Evolutionary conservation across 2,797 vertebrate genomes (phyloP).

Genomic region (Peromyscus attwateri): DNA sequence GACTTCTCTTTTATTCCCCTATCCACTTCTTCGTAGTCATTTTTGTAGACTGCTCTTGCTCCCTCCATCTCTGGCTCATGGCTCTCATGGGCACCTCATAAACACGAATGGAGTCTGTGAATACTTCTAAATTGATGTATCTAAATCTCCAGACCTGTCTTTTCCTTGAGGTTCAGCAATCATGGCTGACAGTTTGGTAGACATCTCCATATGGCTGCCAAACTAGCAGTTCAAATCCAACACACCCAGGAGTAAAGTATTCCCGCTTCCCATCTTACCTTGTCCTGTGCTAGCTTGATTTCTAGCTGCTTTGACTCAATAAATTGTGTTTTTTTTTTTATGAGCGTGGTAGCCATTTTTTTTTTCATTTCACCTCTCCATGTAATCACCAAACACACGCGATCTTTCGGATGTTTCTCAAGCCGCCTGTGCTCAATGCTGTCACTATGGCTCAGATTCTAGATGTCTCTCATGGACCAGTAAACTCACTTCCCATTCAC

Average conservation of each 20-base stretch:
- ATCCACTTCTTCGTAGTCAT: background rate
- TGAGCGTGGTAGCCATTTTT: background rate
- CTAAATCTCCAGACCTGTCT: background rate
- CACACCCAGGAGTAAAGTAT: background rate
- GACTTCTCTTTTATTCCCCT: background rate
- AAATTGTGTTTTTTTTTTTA: background rate
- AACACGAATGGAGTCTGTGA: background rate
- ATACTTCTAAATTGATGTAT: background rate
- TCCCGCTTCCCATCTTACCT: background rate
- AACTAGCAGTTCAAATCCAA: background rate
- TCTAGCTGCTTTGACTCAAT: background rate
- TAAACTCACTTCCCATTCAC: background rate
- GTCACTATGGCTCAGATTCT: background rate
- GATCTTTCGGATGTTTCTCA: background rate
- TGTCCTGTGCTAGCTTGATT: background rate
- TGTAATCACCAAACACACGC: background rate
- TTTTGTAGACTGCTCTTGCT: background rate
- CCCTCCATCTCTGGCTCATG: background rate
- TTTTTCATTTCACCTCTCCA: background rate
- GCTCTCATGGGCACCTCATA: background rate
- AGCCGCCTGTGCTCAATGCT: too few relatives aligned
- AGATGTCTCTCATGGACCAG: fast-evolving
- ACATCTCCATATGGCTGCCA: background rate
- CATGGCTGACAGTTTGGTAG: background rate
- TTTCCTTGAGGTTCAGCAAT: background rate